Conservation (phyloP, 2,113 vertebrate species). For the Prietella phreatophila region DNA sequence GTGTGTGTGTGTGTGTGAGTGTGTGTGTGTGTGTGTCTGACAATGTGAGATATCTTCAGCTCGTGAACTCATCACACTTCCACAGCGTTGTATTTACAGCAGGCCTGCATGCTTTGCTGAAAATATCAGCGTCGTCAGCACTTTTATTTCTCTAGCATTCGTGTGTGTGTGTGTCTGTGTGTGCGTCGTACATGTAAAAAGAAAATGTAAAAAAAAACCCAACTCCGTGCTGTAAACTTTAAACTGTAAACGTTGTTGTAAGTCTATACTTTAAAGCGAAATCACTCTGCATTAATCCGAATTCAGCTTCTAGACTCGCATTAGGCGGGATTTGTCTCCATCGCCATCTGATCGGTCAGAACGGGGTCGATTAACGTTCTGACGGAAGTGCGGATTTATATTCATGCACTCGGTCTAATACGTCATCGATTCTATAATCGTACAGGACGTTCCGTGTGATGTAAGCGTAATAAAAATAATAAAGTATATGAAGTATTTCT, state of each 20-base stretch:
- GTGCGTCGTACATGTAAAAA: neutral
- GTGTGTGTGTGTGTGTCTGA: conserved; percentile 4
- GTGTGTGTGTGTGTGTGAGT: neutral
- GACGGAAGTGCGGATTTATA: neutral
- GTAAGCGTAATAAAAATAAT: neutral
- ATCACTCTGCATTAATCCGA: neutral
- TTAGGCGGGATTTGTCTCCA: neutral
- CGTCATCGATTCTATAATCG: neutral
- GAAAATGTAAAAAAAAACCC: neutral
- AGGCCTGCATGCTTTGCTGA: neutral
- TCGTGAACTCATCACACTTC: conserved; percentile 1
- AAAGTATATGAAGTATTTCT: too few species aligned
- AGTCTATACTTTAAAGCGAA: neutral
- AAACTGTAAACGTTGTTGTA: neutral
- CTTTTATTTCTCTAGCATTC: conserved; percentile 5
- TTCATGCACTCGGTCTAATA: neutral
- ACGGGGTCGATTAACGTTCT: neutral
- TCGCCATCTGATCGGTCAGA: neutral
- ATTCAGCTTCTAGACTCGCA: neutral
- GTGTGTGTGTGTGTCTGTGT: conserved; percentile 14
- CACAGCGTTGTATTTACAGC: conserved; percentile 17
- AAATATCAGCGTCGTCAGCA: conserved; percentile 36
- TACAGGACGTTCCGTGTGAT: neutral
- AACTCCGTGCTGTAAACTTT: neutral
- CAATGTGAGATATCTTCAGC: conserved; percentile 25